Evolutionary conservation across 2,888 invertebrate genomes (phyloP).

Genomic region (Oligia latruncula): DNA sequence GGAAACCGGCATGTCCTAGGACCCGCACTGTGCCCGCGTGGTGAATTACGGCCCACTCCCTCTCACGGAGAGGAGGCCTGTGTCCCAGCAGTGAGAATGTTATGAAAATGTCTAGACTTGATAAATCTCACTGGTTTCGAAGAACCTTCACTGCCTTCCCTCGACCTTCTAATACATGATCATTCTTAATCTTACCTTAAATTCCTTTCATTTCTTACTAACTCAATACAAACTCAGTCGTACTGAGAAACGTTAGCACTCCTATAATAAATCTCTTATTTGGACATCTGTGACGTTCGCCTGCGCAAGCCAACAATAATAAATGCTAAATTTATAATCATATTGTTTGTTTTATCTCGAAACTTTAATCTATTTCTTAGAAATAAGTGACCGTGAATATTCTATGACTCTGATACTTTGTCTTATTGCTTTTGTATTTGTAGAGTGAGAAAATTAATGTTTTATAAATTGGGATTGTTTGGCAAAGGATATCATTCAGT

Average conservation of each 20-base stretch:
- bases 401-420: neutral
- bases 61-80: too few species aligned
- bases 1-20: too few species aligned
- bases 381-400: constrained; percentile 30
- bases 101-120: too few species aligned
- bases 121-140: too few species aligned
- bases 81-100: too few species aligned
- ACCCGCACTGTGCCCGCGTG: too few species aligned
- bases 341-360: constrained; percentile 54
- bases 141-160: neutral
- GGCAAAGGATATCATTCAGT: neutral
- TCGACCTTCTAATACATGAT: constrained; percentile 6
- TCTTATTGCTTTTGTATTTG: constrained; percentile 3
- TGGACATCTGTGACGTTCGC: constrained; percentile 53
- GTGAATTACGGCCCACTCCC: too few species aligned
- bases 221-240: constrained; percentile 18
- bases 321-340: constrained; percentile 60
- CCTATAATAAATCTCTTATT: constrained; percentile 56
- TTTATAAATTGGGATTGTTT: neutral
- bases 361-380: constrained; percentile 51
- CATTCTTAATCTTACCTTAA: neutral
- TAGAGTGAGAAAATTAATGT: neutral
- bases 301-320: constrained; percentile 61
- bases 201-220: constrained; percentile 5
- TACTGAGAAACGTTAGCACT: constrained; percentile 37